Evolutionary conservation across 2,113 vertebrate genomes (phyloP).

Genomic region (Forbesichthys agassizii): DNA sequence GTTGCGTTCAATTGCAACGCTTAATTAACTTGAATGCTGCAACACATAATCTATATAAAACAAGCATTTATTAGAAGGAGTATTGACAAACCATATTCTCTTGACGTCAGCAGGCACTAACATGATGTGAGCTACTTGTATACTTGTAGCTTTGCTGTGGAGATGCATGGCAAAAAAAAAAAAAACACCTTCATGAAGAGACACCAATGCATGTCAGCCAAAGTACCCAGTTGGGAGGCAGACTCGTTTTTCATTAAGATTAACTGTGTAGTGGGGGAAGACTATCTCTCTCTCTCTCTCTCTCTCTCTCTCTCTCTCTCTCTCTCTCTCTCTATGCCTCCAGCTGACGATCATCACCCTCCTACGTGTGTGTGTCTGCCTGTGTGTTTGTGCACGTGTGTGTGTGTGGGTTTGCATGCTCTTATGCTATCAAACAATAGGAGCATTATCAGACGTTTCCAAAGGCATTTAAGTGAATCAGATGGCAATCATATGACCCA

Average conservation of each 20-base stretch:
- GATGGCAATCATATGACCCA: conserved; percentile 50
- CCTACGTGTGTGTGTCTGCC: conserved; percentile 32
- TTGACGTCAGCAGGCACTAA: too few species aligned
- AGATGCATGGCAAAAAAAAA: conserved; percentile 4
- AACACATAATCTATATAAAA: too few species aligned
- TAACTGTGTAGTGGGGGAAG: conserved; percentile 62
- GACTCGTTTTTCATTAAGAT: conserved; percentile 75
- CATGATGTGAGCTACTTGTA: conserved; percentile 10
- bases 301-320: conserved; percentile 8
- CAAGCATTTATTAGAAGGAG: too few species aligned
- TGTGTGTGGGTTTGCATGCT: conserved; percentile 31
- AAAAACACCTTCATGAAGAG: conserved; percentile 38
- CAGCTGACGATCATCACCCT: conserved; percentile 67
- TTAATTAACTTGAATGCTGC: too few species aligned
- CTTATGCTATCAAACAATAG: conserved; percentile 59
- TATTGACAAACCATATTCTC: too few species aligned
- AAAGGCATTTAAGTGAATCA: conserved; percentile 49
- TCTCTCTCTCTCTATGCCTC: conserved; percentile 55
- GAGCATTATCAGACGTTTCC: conserved; percentile 59
- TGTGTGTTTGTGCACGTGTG: conserved; percentile 25
- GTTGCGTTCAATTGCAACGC: too few species aligned
- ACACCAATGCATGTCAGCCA: conserved; percentile 66
- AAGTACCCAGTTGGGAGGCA: conserved; percentile 61
- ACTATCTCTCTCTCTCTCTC: conserved; percentile 50
- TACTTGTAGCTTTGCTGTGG: conserved; percentile 14